These are phyloP conservation scores for Zaprionus bogoriensis DNA, from an alignment of 2,888 invertebrate genomes.

Conservation along the genomic window DNA sequence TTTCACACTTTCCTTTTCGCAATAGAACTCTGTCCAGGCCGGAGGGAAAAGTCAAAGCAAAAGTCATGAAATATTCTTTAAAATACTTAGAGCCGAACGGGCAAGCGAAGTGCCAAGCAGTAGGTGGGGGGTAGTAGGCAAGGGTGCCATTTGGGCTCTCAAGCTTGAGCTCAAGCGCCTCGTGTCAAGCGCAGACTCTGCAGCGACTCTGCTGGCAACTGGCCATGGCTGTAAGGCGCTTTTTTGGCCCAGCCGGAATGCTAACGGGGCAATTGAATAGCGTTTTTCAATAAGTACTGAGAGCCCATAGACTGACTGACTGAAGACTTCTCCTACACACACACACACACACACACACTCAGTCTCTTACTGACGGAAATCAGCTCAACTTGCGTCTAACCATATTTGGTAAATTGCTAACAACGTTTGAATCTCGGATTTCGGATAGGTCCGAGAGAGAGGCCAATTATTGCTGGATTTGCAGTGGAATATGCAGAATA, in stretches of 20 bases:
- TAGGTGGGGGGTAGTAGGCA: neutral
- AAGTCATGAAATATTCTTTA: constrained; percentile 32
- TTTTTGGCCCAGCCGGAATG: constrained; percentile 11
- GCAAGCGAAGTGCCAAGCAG: neutral
- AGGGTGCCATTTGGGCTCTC: constrained; percentile 26
- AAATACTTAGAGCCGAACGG: constrained; percentile 5
- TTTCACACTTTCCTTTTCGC: constrained; percentile 62
- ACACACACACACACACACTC: neutral
- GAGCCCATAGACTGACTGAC: constrained; percentile 16
- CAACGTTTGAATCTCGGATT: constrained; percentile 46
- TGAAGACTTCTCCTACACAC: too few relatives aligned
- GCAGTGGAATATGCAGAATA: neutral
- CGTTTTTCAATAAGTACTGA: constrained; percentile 59
- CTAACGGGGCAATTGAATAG: constrained; percentile 64
- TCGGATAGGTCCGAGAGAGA: neutral
- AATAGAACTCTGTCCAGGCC: neutral
- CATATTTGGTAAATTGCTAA: constrained; percentile 56
- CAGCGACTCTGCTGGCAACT: constrained; percentile 30
- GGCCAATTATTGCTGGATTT: neutral
- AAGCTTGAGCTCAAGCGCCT: constrained; percentile 18
- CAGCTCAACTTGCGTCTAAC: constrained; percentile 35
- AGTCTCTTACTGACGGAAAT: neutral
- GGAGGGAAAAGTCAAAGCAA: constrained; percentile 24
- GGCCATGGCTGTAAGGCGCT: constrained; percentile 20
- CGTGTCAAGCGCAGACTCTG: constrained; percentile 34